These are phyloP conservation scores for Pipa parva DNA, from an alignment of 2,113 vertebrate genomes.

Conservation along the genomic window DNA sequence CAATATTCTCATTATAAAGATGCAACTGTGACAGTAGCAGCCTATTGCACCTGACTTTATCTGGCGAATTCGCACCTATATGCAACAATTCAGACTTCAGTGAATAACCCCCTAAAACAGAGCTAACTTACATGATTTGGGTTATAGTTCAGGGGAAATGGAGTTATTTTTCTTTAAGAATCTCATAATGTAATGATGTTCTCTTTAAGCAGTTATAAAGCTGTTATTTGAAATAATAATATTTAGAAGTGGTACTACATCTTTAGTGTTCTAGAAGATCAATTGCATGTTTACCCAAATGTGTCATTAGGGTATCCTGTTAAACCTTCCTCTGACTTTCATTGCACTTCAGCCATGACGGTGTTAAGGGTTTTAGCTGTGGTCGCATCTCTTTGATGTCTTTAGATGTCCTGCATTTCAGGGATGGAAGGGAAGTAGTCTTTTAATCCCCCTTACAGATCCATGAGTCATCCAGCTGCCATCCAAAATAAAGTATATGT, in stretches of 20 bases:
- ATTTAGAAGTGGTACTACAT: not conserved
- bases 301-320: conserved; percentile 13
- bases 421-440: conserved; percentile 30
- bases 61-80: too few relatives aligned
- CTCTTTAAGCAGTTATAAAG: too few relatives aligned
- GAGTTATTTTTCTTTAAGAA: too few relatives aligned
- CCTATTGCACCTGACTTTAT: too few relatives aligned
- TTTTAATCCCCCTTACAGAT: conserved; percentile 60
- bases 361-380: not conserved
- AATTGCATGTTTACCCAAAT: not conserved
- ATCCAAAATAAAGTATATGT: conserved; percentile 52
- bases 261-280: not conserved
- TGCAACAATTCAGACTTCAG: too few relatives aligned
- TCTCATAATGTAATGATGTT: too few relatives aligned
- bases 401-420: conserved; percentile 26
- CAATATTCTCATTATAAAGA: too few relatives aligned
- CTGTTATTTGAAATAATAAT: not conserved
- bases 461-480: conserved; percentile 58
- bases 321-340: conserved; percentile 9
- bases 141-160: conserved; percentile 9
- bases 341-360: conserved; percentile 24
- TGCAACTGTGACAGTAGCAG: too few relatives aligned
- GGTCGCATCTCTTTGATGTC: not conserved
- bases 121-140: too few relatives aligned
- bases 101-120: too few relatives aligned